phyloP scores from a whole-genome alignment of 2,113 vertebrate species.

The Nicator chloris region DNA sequence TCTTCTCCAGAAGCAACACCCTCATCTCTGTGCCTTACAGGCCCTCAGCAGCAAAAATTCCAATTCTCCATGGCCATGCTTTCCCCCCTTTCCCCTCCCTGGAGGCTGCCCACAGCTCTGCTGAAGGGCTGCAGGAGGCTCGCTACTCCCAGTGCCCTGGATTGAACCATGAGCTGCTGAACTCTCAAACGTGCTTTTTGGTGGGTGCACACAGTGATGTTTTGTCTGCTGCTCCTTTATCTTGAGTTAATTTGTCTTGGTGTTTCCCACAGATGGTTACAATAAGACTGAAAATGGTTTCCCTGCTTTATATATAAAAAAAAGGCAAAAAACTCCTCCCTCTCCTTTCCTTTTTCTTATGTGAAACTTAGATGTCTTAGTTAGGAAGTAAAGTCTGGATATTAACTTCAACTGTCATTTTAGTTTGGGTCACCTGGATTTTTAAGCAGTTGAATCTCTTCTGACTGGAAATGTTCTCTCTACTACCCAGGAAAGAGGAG shows the following conservation, averaged over 20 bases:
- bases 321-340: fast-evolving
- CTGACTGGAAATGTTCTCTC: not conserved
- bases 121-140: not conserved
- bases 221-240: not conserved
- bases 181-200: not conserved
- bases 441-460: not conserved
- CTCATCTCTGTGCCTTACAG: not conserved
- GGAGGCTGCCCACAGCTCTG: not conserved
- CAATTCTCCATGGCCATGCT: not conserved
- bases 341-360: not conserved
- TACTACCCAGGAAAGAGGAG: not conserved
- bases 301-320: not conserved
- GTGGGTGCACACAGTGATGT: not conserved
- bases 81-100: not conserved
- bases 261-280: constrained; percentile 26
- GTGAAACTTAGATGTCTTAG: not conserved
- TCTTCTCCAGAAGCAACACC: not conserved
- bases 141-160: not conserved
- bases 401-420: not conserved
- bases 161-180: not conserved
- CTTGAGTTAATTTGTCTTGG: not conserved
- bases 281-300: constrained; percentile 13
- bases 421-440: not conserved
- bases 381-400: not conserved
- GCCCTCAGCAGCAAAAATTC: not conserved